Evolutionary conservation across 2,113 vertebrate genomes (phyloP).

Genomic region (Poecilia latipinna): DNA sequence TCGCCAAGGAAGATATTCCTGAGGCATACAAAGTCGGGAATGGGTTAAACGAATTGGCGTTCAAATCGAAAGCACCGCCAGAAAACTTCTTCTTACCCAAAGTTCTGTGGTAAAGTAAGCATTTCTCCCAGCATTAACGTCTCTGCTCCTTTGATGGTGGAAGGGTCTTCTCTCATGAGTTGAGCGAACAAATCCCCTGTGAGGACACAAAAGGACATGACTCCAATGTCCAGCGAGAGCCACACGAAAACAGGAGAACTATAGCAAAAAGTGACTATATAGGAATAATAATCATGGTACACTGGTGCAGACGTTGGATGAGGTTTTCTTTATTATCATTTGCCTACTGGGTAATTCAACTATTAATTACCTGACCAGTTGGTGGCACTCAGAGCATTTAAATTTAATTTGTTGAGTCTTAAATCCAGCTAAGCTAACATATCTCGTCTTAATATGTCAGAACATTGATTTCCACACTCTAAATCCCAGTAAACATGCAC

Average conservation of each 20-base stretch:
- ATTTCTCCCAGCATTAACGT: constrained; percentile 96
- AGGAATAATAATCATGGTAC: no score
- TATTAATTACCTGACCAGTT: no score
- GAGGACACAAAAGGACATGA: constrained; percentile 22
- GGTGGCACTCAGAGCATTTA: no score
- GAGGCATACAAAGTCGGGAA: constrained; percentile 5
- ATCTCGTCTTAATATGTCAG: no score
- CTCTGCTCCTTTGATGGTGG: constrained; percentile 95
- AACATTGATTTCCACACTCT: no score
- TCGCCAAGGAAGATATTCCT: constrained; percentile 99
- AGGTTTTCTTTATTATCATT: no score
- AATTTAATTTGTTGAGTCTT: no score
- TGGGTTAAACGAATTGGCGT: neutral
- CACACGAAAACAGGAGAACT: neutral
- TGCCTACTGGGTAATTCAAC: no score
- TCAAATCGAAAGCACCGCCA: neutral
- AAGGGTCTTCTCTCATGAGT: constrained; percentile 94
- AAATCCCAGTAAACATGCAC: no score
- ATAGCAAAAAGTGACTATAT: neutral
- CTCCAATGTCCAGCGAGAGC: neutral
- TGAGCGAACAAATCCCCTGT: constrained; percentile 89
- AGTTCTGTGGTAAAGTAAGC: constrained; percentile 97
- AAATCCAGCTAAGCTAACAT: no score
- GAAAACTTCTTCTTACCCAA: constrained; percentile 84
- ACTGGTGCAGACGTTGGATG: no score